Base-by-base conservation (phyloP, 2,113 vertebrate genomes). In the Speoplatyrhinus poulsoni region DNA sequence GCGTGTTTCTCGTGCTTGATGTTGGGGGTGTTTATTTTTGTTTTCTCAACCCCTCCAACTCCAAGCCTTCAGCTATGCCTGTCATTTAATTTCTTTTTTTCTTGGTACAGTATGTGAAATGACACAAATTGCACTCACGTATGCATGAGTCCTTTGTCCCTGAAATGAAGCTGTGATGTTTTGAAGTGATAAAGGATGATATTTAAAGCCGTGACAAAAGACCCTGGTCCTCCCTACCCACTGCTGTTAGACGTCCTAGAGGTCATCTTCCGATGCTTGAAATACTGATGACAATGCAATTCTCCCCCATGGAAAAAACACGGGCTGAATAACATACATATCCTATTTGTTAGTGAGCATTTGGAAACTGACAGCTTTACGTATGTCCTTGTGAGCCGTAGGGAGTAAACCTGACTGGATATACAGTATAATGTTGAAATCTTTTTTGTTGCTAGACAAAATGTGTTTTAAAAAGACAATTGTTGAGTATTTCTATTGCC, bases 401-500 rank as follows among this genome's bases (percentile, higher is more conserved):
- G 87, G 85, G 89, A 87, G 83, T 76, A 75, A 86, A 91, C 77
- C 80, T 91, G 89, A 91, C 88, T 85, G 88, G 87, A 89, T 72
- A 73, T 87, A 26, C 26, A 26, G 26, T 26, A 82, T 62, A 84
- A 90, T 46, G 85, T 90, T 62, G 76, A 85, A 83, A 79, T 70
- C 83, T 88, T 88, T 88, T 89, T 88, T 89, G 82, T 93, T 91
- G 89, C 87, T 91, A 92, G 89, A 91, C 85, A 86, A 90, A 90
- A 85, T 60, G 89, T 92, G 90, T 92, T 92, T 92, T 86, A 80
- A 88, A 87, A 86, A 88, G 82, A 85, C 70, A 92, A 85, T 88
- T 92, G 91, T 93, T 89, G 91, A 77, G 88, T 82, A 90, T 93
- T 93, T 93, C 87, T 89, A 92, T 91, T 90, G 91, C 89, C 89